Base-by-base conservation (phyloP, 1,140 invertebrate species). In the Drosophila ercepeae region DNA sequence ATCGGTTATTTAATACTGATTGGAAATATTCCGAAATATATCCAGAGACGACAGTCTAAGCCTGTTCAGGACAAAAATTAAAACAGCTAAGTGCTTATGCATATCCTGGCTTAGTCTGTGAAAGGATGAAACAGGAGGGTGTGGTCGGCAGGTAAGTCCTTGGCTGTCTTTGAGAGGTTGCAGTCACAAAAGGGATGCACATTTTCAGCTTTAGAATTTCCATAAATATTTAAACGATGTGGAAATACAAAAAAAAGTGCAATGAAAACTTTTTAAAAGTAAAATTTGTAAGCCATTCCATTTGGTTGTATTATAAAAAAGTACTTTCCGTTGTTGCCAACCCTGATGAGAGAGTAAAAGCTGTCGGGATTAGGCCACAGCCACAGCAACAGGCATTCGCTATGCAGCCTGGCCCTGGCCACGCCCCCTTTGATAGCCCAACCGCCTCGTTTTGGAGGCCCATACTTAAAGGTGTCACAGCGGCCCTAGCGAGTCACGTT, bases 401-500 rank as follows among this genome's bases (percentile, higher is more conserved):
- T 16, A 16, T 32, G 54, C 59, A 23, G 5, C 32, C 41, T 52
- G 11, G 11, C 19, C 36, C 48, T 16, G 14, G n/a, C 29, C 25
- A 45, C 13, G 27, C 41, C 61, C 48, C 5, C 4, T 4, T 13
- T 36, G 21, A n/a, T 8, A 29, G 27, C 8, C 7, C 23, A 25
- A 7, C 7, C 27, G 7, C 27, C 27, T 8, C 27, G 7, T 9
- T 27, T 27, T 27, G 8, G 27, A 13, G 11, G 34, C 2, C 34
- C 45, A 21, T 25, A 19, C 63, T 64, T 63, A 41, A 41, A 49
- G 75, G 67, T 59, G 70, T 67, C 75, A 70, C 45, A 23, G 32
- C 23, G 32, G 32, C 23, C 7, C 29, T 27, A 39, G 51, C 50
- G 59, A 39, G 36, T 32, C 29, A 32, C 29, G 29, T 39, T 39